A percentile compares a stretch with the other conserved stretches of the same genome.
Evolutionary conservation across 2,113 vertebrate species (phyloP).

Genomic region (Pristiophorus japonicus): DNA sequence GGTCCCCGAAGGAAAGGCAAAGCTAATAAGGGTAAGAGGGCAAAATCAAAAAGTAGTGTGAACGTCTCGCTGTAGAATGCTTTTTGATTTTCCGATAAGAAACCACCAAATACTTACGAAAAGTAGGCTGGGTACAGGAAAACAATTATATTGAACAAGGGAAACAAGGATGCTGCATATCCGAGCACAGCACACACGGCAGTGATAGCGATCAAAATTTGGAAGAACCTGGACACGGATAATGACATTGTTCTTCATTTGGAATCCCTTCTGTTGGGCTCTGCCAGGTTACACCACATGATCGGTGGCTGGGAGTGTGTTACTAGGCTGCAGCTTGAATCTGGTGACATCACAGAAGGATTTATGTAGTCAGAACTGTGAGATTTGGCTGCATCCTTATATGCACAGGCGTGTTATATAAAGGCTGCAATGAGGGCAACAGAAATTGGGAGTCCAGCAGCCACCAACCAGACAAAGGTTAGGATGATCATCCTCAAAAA

Average conservation of each 20-base stretch:
- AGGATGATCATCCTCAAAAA: background rate
- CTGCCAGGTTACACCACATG: background rate
- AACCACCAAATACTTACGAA: slow-evolving; percentile 68
- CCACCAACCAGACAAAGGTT: background rate
- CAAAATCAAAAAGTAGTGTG: background rate
- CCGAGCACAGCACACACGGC: slow-evolving; percentile 83
- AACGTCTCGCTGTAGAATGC: background rate
- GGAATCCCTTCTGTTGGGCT: background rate
- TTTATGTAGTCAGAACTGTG: background rate
- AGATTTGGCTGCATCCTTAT: background rate
- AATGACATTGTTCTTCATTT: background rate
- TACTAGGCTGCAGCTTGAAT: background rate
- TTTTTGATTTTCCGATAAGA: background rate
- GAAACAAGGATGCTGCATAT: slow-evolving; percentile 76
- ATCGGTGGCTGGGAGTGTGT: background rate
- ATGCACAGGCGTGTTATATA: background rate
- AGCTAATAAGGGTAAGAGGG: background rate
- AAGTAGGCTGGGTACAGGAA: slow-evolving; percentile 86
- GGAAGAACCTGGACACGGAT: background rate
- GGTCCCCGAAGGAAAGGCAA: background rate
- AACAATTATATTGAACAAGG: slow-evolving; percentile 78
- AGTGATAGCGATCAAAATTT: slow-evolving; percentile 65
- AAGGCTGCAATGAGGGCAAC: background rate
- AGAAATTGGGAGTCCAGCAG: background rate
- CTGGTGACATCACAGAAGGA: slow-evolving; percentile 32